Conservation (phyloP, 1,140 invertebrate genomes). For the Macrosteles quadrilineatus region DNA sequence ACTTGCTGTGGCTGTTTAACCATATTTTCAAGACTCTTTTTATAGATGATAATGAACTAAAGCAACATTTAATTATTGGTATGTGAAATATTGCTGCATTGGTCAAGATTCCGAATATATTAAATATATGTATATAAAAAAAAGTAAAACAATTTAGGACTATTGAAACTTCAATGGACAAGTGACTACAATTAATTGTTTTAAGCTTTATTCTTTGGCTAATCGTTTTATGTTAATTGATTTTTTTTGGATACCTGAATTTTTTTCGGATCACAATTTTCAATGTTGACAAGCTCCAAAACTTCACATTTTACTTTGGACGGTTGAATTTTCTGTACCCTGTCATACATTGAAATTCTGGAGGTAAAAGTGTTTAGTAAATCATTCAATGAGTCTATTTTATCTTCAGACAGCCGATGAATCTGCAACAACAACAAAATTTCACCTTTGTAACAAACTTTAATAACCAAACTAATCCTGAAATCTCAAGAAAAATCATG, state of each 20-base stretch:
- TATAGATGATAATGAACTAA: too few relatives aligned
- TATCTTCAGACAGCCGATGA: slow-evolving; percentile 2
- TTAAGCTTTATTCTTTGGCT: background rate
- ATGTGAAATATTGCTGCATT: too few relatives aligned
- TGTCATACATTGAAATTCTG: background rate
- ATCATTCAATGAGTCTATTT: background rate
- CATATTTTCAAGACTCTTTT: too few relatives aligned
- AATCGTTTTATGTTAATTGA: too few relatives aligned
- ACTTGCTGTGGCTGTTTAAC: too few relatives aligned
- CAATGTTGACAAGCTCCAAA: slow-evolving; percentile 20
- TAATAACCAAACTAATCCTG: background rate
- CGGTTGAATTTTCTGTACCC: slow-evolving; percentile 6
- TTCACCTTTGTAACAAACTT: background rate
- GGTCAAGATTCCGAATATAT: too few relatives aligned
- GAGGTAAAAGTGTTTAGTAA: background rate
- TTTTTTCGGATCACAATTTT: slow-evolving; percentile 8
- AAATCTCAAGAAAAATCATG: too few relatives aligned
- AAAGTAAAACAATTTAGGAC: too few relatives aligned
- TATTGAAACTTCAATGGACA: too few relatives aligned
- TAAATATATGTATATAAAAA: too few relatives aligned
- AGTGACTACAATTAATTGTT: background rate
- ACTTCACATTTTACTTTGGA: slow-evolving; percentile 25
- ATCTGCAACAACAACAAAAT: background rate
- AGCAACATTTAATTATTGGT: too few relatives aligned
- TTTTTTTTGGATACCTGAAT: too few relatives aligned